Evolutionary conservation across 2,888 invertebrate species (phyloP).

Genomic region (Pasiphila rectangulata): DNA sequence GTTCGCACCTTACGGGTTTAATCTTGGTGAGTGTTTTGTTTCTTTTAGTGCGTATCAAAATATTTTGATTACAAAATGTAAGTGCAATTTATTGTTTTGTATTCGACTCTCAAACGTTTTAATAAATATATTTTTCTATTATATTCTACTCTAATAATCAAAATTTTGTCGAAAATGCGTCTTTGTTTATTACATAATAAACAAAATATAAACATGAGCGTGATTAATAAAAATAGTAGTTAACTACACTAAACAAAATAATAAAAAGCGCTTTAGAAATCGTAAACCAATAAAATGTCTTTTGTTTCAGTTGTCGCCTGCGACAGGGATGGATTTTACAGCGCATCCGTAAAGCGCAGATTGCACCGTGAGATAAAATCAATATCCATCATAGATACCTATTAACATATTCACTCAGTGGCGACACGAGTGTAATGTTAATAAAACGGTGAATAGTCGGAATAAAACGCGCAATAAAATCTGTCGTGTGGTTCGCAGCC

Average conservation of each 20-base stretch:
- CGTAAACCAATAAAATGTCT: neutral
- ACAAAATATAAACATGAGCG: no score
- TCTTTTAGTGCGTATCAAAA: constrained; percentile 16
- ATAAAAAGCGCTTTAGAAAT: no score
- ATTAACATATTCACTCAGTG: neutral
- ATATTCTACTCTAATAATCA: no score
- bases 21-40: constrained; percentile 16
- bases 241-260: no score
- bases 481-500: constrained; percentile 32
- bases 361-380: constrained; percentile 17
- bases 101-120: no score
- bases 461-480: constrained; percentile 34
- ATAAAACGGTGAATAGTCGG: constrained; percentile 8
- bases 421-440: constrained; percentile 1
- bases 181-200: no score
- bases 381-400: constrained; percentile 16
- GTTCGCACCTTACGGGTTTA: constrained; percentile 9
- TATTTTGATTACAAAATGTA: constrained; percentile 19
- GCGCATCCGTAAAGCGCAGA: constrained; percentile 22
- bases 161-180: no score
- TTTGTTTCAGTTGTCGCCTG: constrained; percentile 22
- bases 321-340: constrained; percentile 1
- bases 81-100: no score
- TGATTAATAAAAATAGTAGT: no score
- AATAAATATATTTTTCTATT: no score